Evolutionary conservation across 92 coral and sea anemone genomes (phyloP).

Genomic region (Umimayanthus chanpuru): DNA sequence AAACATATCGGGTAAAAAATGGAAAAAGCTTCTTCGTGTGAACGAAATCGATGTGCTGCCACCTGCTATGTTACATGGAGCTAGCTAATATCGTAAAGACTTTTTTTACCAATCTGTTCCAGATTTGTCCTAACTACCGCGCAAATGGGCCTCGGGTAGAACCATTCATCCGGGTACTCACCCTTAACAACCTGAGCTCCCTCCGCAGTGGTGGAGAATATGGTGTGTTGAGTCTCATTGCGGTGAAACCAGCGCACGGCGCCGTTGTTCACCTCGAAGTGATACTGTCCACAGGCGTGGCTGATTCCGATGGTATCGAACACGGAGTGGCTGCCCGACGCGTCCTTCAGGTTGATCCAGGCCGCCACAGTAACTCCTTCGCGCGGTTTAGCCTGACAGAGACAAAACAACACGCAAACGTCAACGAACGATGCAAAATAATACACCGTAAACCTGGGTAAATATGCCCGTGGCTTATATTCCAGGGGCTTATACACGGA

Average conservation of each 20-base stretch:
- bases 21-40: no score
- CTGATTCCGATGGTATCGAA: constrained; percentile 95
- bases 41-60: no score
- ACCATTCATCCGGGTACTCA: constrained; percentile 25
- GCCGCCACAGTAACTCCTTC: constrained; percentile 88
- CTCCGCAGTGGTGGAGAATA: constrained; percentile 87
- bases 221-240: constrained; percentile 87
- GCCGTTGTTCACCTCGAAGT: constrained; percentile 94
- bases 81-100: not conserved
- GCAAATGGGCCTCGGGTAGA: not conserved
- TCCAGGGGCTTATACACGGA: no score
- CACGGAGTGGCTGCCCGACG: constrained; percentile 90
- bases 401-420: no score
- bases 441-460: no score
- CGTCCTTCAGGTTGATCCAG: constrained; percentile 82
- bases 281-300: constrained; percentile 95
- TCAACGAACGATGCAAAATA: no score
- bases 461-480: no score
- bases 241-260: constrained; percentile 97
- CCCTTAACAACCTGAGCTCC: constrained; percentile 84
- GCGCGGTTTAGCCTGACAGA: constrained; percentile 66
- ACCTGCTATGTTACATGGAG: not conserved
- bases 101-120: no score
- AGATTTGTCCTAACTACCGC: not conserved
- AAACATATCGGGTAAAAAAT: no score